Conservation (phyloP, 2,888 invertebrate species). For the Diploptera punctata region DNA sequence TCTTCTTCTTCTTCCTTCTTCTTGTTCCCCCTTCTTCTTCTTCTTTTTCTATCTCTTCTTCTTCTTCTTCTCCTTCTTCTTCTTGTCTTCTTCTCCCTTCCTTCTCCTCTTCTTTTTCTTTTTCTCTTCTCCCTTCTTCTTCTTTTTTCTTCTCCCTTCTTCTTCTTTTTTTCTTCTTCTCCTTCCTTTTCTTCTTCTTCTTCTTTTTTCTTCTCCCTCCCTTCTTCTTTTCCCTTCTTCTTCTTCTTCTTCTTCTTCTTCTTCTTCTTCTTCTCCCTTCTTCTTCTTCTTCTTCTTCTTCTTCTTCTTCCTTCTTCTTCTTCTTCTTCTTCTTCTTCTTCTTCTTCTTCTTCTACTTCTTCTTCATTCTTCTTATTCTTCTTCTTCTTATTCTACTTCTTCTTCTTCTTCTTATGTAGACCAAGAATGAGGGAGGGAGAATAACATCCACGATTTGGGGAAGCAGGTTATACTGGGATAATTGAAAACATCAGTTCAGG, state of each 20-base stretch:
- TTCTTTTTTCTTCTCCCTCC: background rate
- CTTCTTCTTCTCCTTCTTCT: too few relatives aligned
- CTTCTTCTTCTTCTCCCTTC: background rate
- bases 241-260: background rate
- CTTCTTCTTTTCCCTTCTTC: background rate
- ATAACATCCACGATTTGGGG: too few relatives aligned
- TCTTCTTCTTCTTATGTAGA: background rate
- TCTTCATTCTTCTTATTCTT: too few relatives aligned
- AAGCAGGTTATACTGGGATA: too few relatives aligned
- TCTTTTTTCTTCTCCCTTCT: constrained; percentile 1
- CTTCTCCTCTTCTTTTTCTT: constrained; percentile 8
- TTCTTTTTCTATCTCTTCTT: too few relatives aligned
- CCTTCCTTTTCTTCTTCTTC: background rate
- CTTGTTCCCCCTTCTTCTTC: background rate
- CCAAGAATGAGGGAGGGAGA: too few relatives aligned
- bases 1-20: background rate
- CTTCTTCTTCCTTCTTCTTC: background rate
- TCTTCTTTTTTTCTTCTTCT: background rate
- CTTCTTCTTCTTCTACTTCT: background rate
- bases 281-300: background rate
- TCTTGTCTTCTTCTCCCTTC: too few relatives aligned
- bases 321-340: background rate
- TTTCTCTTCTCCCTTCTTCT: constrained; percentile 16
- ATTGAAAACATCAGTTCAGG: too few relatives aligned
- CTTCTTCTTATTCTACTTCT: too few relatives aligned